phyloP scores from a whole-genome alignment of 1,140 invertebrate species.

The Sitophilus oryzae region DNA sequence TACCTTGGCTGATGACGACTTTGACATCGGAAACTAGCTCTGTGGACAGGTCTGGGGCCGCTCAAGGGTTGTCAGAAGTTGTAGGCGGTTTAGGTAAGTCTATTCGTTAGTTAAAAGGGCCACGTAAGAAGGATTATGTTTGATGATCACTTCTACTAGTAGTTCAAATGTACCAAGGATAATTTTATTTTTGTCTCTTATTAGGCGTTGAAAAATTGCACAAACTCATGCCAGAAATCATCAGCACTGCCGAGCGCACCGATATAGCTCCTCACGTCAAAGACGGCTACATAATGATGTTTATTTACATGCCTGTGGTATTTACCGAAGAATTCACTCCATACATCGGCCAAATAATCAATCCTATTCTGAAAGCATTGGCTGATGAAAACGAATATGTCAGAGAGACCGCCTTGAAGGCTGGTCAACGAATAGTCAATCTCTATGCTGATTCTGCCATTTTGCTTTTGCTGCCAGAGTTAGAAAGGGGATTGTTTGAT shows the following conservation, averaged over 20 bases:
- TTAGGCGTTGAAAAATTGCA: constrained; percentile 87
- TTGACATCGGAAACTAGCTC: constrained; percentile 93
- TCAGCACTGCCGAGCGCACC: constrained; percentile 85
- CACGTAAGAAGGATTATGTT: background rate
- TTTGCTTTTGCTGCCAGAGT: constrained; percentile 83
- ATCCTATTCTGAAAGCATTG: constrained; percentile 93
- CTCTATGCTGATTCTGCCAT: constrained; percentile 96
- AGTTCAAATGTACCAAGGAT: background rate
- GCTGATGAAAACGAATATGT: constrained; percentile 99
- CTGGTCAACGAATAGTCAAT: constrained; percentile 95
- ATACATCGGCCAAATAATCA: constrained; percentile 96
- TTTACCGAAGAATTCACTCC: constrained; percentile 93
- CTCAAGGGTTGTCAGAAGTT: constrained; percentile 93
- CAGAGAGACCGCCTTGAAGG: constrained; percentile 90
- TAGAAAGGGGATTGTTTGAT: constrained; percentile 91
- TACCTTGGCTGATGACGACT: constrained; percentile 98
- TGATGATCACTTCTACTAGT: too few species aligned
- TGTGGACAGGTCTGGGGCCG: constrained; percentile 94
- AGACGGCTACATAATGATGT: constrained; percentile 99
- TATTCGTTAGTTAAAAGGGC: background rate
- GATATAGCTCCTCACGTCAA: constrained; percentile 97
- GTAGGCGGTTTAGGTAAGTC: constrained; percentile 71
- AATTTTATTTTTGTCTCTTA: background rate
- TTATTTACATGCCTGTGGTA: constrained; percentile 97
- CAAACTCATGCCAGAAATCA: constrained; percentile 97